phyloP scores from a whole-genome alignment of 2,113 vertebrate species.

The Brachirus orientalis region DNA sequence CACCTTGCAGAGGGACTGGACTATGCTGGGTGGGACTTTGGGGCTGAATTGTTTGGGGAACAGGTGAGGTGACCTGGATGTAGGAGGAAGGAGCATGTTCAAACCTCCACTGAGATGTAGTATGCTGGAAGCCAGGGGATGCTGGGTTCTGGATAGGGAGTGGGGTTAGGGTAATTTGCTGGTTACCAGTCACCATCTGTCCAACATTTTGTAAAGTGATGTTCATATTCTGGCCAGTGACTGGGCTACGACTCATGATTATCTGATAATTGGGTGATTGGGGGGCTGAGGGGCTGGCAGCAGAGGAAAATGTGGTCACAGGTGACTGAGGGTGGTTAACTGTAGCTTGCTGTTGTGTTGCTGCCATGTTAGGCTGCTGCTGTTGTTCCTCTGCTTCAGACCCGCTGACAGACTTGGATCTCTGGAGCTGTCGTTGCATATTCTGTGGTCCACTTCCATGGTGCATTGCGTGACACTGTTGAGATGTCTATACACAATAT shows the following conservation, averaged over 20 bases:
- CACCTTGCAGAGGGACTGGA: slow-evolving; percentile 84
- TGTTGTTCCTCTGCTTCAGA: slow-evolving; percentile 89
- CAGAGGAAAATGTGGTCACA: slow-evolving; percentile 88
- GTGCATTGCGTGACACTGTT: slow-evolving; percentile 90
- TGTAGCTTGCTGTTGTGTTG: slow-evolving; percentile 79
- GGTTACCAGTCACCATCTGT: slow-evolving; percentile 85
- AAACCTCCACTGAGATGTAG: slow-evolving; percentile 86
- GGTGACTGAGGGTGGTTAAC: slow-evolving; percentile 89
- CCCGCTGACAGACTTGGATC: slow-evolving; percentile 89
- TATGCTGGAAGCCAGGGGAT: slow-evolving; percentile 91
- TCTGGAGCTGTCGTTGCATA: slow-evolving; percentile 92
- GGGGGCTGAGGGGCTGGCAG: slow-evolving; percentile 89
- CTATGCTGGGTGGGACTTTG: slow-evolving; percentile 91
- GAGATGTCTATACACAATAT: slow-evolving; percentile 59
- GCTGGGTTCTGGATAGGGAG: slow-evolving; percentile 87
- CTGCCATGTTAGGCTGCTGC: slow-evolving; percentile 81
- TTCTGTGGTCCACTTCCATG: slow-evolving; percentile 96
- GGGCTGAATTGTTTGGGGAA: slow-evolving; percentile 89
- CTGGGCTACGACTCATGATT: slow-evolving; percentile 91
- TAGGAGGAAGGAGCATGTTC: slow-evolving; percentile 89
- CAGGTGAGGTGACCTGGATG: slow-evolving; percentile 90
- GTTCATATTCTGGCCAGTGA: slow-evolving; percentile 92
- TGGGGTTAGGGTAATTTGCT: slow-evolving; percentile 90
- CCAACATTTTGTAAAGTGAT: slow-evolving; percentile 93
- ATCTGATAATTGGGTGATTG: slow-evolving; percentile 94